Evolutionary conservation across 2,113 vertebrate genomes (phyloP).

Genomic region (Nanger granti): DNA sequence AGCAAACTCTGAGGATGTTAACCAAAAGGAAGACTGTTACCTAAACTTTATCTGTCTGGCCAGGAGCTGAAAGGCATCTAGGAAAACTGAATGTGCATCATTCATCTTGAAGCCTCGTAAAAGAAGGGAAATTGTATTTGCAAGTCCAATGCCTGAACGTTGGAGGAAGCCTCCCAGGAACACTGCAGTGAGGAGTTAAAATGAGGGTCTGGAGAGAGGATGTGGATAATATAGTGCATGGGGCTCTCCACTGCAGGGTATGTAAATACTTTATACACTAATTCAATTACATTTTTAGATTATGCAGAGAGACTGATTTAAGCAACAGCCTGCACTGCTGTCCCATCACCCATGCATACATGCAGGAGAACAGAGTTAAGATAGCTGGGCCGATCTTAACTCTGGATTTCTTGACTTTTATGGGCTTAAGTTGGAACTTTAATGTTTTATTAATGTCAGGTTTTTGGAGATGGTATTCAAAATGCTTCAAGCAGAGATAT

Average conservation of each 20-base stretch:
- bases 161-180: slow-evolving; percentile 62
- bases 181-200: slow-evolving; percentile 61
- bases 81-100: slow-evolving; percentile 61
- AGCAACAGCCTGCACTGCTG: slow-evolving; percentile 4
- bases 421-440: slow-evolving; percentile 68
- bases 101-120: slow-evolving; percentile 74
- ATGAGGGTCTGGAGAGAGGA: slow-evolving; percentile 39
- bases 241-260: slow-evolving; percentile 34
- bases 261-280: slow-evolving; percentile 69
- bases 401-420: slow-evolving; percentile 72
- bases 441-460: slow-evolving; percentile 73
- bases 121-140: slow-evolving; percentile 74
- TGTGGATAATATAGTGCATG: slow-evolving; percentile 55
- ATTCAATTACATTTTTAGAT: slow-evolving; percentile 71
- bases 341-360: slow-evolving; percentile 62
- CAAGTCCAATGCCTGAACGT: slow-evolving; percentile 74
- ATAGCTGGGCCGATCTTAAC: slow-evolving; percentile 63
- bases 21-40: slow-evolving; percentile 57
- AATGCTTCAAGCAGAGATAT: slow-evolving; percentile 67
- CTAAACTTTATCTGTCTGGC: slow-evolving; percentile 64
- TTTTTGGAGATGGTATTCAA: slow-evolving; percentile 66
- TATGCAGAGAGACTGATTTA: slow-evolving; percentile 64
- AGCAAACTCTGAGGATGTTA: slow-evolving; percentile 28
- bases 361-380: slow-evolving; percentile 63
- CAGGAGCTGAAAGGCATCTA: slow-evolving; percentile 56